Evolutionary conservation across 2,113 vertebrate species (phyloP).

Genomic region (Herpailurus yagouaroundi): DNA sequence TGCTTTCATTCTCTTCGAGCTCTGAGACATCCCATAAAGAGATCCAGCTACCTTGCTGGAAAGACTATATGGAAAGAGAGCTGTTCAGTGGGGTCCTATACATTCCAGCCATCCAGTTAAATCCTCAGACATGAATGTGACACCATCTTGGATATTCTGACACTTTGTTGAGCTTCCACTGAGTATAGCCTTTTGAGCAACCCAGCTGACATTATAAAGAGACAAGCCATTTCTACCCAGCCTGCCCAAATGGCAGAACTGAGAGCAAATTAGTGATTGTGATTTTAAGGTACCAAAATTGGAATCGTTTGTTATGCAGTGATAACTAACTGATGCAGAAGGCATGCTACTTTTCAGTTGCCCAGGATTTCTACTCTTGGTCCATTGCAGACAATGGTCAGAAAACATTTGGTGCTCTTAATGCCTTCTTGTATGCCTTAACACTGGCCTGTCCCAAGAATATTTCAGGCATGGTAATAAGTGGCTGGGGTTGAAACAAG

Average conservation of each 20-base stretch:
- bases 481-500: background rate
- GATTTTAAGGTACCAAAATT: background rate
- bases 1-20: background rate
- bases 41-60: background rate
- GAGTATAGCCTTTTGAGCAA: background rate
- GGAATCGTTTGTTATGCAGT: background rate
- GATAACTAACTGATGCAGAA: background rate
- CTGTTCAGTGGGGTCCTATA: background rate
- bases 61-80: background rate
- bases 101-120: background rate
- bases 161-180: background rate
- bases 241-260: background rate
- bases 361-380: background rate
- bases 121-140: background rate
- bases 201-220: background rate
- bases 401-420: background rate
- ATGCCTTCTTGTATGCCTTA: background rate
- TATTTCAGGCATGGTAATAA: background rate
- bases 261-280: background rate
- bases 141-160: background rate
- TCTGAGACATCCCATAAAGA: background rate
- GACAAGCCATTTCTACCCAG: background rate
- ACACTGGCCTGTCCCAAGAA: background rate
- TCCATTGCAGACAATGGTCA: background rate
- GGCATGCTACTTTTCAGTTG: background rate